Evolutionary conservation across 2,113 vertebrate species (phyloP).

Genomic region (Heterocephalus glaber): DNA sequence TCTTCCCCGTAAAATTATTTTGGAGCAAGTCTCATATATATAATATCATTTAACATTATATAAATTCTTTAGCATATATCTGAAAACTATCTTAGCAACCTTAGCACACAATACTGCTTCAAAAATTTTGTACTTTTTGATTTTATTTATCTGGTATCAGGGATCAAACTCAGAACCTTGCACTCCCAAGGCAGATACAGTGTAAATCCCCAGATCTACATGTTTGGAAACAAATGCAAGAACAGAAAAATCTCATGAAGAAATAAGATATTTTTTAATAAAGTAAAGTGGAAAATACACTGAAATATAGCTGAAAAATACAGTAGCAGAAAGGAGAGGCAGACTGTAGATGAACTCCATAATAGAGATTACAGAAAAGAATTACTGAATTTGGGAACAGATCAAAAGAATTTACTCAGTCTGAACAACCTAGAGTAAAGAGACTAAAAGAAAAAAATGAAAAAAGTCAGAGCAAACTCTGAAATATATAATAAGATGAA

Average conservation of each 20-base stretch:
- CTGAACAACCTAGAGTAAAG: neutral
- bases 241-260: neutral
- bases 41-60: neutral
- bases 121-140: neutral
- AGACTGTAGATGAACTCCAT: accelerated
- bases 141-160: too few species aligned
- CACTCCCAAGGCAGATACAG: too few species aligned
- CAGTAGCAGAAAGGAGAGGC: accelerated
- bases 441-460: neutral
- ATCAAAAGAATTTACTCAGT: neutral
- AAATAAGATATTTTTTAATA: neutral
- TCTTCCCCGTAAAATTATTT: neutral
- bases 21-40: neutral
- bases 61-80: neutral
- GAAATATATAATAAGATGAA: neutral
- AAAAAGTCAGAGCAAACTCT: too few species aligned
- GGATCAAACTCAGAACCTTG: too few species aligned
- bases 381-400: neutral
- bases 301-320: neutral
- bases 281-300: neutral
- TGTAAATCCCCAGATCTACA: too few species aligned
- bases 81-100: neutral
- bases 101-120: neutral
- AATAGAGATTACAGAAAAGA: neutral
- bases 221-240: neutral